A percentile compares a stretch with the other conserved stretches of the same genome.
phyloP scores from a whole-genome alignment of 2,888 invertebrate species.

The Microctonus hyperodae region DNA sequence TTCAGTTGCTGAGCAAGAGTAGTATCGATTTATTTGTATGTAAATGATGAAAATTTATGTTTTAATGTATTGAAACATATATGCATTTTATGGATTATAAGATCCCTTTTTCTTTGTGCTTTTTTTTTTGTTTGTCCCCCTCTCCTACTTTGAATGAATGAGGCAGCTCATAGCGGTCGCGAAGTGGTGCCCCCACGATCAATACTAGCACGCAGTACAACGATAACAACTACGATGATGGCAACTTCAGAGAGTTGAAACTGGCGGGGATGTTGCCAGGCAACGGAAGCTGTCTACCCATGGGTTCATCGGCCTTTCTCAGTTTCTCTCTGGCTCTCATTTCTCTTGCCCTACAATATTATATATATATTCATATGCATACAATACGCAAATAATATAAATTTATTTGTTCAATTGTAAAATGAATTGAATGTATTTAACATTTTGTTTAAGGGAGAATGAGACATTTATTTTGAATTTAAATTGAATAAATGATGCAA shows the following conservation, averaged over 20 bases:
- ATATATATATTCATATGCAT: neutral
- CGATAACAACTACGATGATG: slow-evolving; percentile 50
- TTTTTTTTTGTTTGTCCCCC: slow-evolving; percentile 7
- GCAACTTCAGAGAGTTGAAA: slow-evolving; percentile 57
- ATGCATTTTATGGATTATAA: slow-evolving; percentile 7
- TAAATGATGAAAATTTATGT: neutral
- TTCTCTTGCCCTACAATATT: slow-evolving; percentile 49
- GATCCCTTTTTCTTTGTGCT: slow-evolving; percentile 10
- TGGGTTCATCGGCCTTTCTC: slow-evolving; percentile 63
- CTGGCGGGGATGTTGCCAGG: slow-evolving; percentile 65
- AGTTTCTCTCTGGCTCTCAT: slow-evolving; percentile 58
- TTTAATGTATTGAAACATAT: neutral
- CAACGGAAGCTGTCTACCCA: slow-evolving; percentile 66
- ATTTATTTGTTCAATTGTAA: slow-evolving; percentile 27
- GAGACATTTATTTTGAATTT: neutral
- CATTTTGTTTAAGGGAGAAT: neutral
- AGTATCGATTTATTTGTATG: neutral
- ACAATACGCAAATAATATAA: slow-evolving; percentile 28
- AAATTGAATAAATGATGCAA: neutral
- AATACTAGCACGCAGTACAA: slow-evolving; percentile 33
- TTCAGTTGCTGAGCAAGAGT: neutral
- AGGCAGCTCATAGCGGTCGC: slow-evolving; percentile 20
- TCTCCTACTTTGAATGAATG: slow-evolving; percentile 20
- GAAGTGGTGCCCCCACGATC: slow-evolving; percentile 31
- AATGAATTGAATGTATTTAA: slow-evolving; percentile 1